Conservation (phyloP, 2,113 vertebrate species). For the Anthoscopus minutus region DNA sequence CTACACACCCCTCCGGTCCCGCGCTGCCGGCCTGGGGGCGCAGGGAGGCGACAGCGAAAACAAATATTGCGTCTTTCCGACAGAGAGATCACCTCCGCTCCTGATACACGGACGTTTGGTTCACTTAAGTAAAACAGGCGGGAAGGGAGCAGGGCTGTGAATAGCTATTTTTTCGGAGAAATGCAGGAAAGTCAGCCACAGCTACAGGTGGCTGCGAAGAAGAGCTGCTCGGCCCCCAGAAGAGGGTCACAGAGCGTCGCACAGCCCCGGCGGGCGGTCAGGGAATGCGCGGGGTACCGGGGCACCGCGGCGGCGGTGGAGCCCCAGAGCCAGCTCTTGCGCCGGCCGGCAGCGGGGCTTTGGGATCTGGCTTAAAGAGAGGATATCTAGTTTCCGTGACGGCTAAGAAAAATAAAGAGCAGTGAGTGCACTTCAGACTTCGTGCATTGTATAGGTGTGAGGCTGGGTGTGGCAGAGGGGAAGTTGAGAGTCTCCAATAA, state of each 20-base stretch:
- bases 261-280: background rate
- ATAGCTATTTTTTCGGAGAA: background rate
- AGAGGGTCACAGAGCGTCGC: background rate
- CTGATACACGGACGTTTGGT: background rate
- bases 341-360: fast-evolving
- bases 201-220: slow-evolving; percentile 51
- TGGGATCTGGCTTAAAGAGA: background rate
- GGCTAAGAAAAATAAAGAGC: background rate
- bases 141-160: background rate
- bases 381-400: background rate
- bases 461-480: no score
- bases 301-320: background rate
- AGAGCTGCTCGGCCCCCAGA: background rate
- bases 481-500: background rate
- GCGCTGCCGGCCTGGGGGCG: background rate
- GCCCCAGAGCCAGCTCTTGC: background rate
- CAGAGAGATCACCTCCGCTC: background rate
- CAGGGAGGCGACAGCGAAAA: background rate
- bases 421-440: fast-evolving
- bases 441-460: background rate
- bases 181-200: background rate
- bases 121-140: background rate
- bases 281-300: background rate
- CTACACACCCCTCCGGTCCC: background rate
- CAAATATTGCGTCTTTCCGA: background rate